These are phyloP conservation scores for Galbula dea DNA, from an alignment of 2,113 vertebrate species.

Conservation along the genomic window DNA sequence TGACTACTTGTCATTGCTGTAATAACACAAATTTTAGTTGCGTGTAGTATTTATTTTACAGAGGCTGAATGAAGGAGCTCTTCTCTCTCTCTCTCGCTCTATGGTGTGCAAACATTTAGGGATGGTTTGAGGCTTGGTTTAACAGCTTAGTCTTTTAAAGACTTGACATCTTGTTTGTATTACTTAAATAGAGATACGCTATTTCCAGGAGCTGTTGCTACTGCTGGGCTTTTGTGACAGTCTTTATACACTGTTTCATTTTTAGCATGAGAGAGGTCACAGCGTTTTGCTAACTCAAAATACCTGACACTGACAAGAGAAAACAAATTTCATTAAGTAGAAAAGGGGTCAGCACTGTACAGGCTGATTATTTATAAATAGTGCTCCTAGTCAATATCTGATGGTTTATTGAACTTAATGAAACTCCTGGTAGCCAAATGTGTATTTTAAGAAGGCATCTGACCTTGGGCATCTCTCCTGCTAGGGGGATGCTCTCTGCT, in stretches of 20 bases:
- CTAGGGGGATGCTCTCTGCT: slow-evolving; percentile 38
- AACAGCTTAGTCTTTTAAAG: neutral
- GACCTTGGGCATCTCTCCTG: slow-evolving; percentile 54
- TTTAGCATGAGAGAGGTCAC: neutral
- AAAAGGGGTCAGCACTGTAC: neutral
- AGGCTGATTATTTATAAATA: slow-evolving; percentile 59
- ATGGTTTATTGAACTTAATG: slow-evolving; percentile 41
- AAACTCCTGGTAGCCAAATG: slow-evolving; percentile 43
- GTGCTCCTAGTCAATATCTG: neutral
- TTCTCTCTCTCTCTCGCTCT: neutral
- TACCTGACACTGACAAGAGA: slow-evolving; percentile 15
- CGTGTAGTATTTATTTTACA: neutral
- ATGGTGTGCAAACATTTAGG: neutral
- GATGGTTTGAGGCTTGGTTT: neutral
- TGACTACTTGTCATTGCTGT: neutral
- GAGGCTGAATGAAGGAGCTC: neutral
- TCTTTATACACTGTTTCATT: neutral
- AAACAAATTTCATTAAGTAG: slow-evolving; percentile 45
- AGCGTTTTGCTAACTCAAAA: neutral
- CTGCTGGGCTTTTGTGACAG: neutral
- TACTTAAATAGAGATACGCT: neutral
- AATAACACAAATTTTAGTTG: neutral
- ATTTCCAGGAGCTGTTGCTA: neutral
- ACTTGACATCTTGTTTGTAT: slow-evolving; percentile 35
- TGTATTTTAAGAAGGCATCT: slow-evolving; percentile 43